Evolutionary conservation across 2,888 invertebrate species (phyloP).

Genomic region (Drosophila cognata): DNA sequence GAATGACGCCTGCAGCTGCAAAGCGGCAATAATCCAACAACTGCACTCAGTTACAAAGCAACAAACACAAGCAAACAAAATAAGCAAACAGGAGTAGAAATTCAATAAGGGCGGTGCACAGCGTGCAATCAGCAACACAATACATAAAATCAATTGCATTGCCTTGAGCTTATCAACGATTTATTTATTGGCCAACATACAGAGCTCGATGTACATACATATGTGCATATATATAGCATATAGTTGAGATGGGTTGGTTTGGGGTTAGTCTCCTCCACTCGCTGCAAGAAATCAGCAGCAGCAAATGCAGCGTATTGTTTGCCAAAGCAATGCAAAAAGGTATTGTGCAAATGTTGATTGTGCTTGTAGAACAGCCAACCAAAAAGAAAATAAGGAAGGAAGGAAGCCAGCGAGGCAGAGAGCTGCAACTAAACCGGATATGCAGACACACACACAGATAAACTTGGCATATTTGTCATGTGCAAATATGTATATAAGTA

Average conservation of each 20-base stretch:
- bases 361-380: conserved; percentile 43
- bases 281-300: conserved; percentile 55
- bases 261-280: neutral
- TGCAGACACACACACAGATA: conserved; percentile 48
- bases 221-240: neutral
- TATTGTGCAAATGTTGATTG: conserved; percentile 79
- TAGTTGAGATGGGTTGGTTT: neutral
- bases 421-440: conserved; percentile 60
- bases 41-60: conserved; percentile 30
- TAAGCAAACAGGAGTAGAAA: conserved; percentile 34
- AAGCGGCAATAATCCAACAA: conserved; percentile 44
- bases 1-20: conserved; percentile 40
- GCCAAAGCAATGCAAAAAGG: conserved; percentile 68
- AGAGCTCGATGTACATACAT: conserved; percentile 8
- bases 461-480: conserved; percentile 65
- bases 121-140: conserved; percentile 73
- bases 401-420: conserved; percentile 34
- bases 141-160: conserved; percentile 79
- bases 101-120: conserved; percentile 47
- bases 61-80: conserved; percentile 25
- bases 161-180: conserved; percentile 76
- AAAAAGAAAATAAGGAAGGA: conserved; percentile 41
- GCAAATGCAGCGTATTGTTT: conserved; percentile 73
- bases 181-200: conserved; percentile 70
- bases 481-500: conserved; percentile 57